Evolutionary conservation across 2,113 vertebrate genomes (phyloP), one percentile per base, ranked within the genome.

Genomic region (Cyanistes caeruleus): DNA sequence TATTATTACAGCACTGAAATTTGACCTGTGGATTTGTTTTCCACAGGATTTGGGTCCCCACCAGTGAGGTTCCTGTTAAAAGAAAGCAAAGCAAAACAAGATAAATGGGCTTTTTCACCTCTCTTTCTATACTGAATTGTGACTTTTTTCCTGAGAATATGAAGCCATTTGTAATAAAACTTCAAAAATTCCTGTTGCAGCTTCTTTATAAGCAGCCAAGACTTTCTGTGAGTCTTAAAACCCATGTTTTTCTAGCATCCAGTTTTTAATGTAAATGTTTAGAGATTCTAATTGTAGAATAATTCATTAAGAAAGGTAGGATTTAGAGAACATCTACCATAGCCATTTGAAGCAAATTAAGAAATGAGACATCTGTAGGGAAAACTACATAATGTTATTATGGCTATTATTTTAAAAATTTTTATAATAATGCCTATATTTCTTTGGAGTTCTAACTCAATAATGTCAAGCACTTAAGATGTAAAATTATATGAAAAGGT

Each of bases 21-120:
- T 64, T 25, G 18, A 10, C 7, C n/a, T 39, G 39, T n/a, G 28
- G 31, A 9, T 74, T 64, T 68, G 9, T 27, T 12, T 68, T 68
- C 16, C 22, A 23, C 0, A 0, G 30, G 11, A 11, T 60, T 90
- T 73, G 72, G 7, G 3, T 3, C 7, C 23, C 14, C 24, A 46
- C 6, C 28, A 55, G 9, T 22, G 16, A 33, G 3, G 15, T 43
- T 76, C 4, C 10, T 11, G 4, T 58, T 35, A 19, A 68, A 52
- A 15, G 6, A 60, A 77, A 63, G 7, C 6, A 69, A 82, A 46
- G 4, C 23, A 27, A 90, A 73, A 21, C 1, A 63, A 63, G 3
- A 63, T 39, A 59, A 81, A 51, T 1, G 1, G 5, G 1, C 1
- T 84, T n/a, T 35, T 69, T 18, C 6, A 11, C 5, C 3, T 10